phyloP scores from a whole-genome alignment of 2,888 invertebrate species.

The Drosophila neutralis region DNA sequence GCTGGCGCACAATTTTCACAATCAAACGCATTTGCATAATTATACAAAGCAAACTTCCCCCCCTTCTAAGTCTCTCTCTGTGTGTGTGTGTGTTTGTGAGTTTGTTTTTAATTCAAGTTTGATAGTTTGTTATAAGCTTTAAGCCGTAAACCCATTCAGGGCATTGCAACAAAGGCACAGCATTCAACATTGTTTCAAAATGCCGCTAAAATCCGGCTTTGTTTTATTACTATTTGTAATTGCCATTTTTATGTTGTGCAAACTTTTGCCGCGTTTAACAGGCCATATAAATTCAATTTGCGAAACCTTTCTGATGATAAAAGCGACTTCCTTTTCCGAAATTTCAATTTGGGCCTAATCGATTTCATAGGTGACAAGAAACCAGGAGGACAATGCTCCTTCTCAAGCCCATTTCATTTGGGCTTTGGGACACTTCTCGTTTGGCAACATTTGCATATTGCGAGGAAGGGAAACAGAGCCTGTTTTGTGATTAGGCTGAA shows the following conservation, averaged over 20 bases:
- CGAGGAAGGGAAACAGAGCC: conserved; percentile 15
- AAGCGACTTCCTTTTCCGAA: conserved; percentile 1
- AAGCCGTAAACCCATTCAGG: conserved; percentile 47
- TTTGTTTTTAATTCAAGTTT: conserved; percentile 73
- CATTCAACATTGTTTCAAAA: conserved; percentile 58
- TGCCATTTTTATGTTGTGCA: conserved; percentile 23
- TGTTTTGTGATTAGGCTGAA: conserved; percentile 45
- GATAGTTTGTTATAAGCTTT: conserved; percentile 76
- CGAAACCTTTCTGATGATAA: conserved; percentile 21
- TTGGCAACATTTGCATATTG: conserved; percentile 66
- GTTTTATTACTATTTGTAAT: conserved; percentile 60
- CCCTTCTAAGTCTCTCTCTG: conserved; percentile 1
- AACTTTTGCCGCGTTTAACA: conserved; percentile 68
- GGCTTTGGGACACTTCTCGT: conserved; percentile 44
- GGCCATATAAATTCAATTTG: conserved; percentile 76
- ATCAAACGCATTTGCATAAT: conserved; percentile 79
- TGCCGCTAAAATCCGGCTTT: conserved; percentile 52
- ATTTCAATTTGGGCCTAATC: conserved; percentile 57
- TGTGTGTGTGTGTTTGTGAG: conserved; percentile 17
- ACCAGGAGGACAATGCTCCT: conserved; percentile 1
- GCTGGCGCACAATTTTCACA: conserved; percentile 69
- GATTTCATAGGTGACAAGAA: conserved; percentile 77
- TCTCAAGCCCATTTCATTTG: conserved; percentile 50
- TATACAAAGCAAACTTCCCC: conserved; percentile 60
- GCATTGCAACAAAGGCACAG: conserved; percentile 41